Base-by-base conservation (phyloP, 2,797 vertebrate species). In the Myotis planiceps region DNA sequence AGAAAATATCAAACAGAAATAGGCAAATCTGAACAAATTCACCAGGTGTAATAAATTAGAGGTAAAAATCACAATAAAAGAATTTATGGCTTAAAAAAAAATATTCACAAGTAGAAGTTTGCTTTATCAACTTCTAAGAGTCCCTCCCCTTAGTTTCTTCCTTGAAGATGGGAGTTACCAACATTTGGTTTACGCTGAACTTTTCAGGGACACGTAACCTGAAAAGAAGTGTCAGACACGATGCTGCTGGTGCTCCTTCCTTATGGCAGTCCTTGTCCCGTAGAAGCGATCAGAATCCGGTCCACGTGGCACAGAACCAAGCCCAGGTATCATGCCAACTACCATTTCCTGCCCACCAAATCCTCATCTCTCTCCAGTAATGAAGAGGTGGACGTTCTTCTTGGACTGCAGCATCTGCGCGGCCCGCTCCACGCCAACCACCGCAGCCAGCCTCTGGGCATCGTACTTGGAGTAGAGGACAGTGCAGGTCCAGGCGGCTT, bases 401-500 rank as follows among this genome's bases (percentile, higher is more conserved):
- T 97, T 98, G 71, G 99, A 99, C 97, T 99, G 99, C 1, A 99
- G 98, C 99, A 99, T 99, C 96, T 99, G 99, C 58, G 99, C 99
- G 0, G 99, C 99, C 18, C 99, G 98, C 95, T 99, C 99, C 5
- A 98, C 98, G 12, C 99, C 99, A 0, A 99, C 98, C 97, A 99
- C 98, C 2, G 99, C 98, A 0, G 99, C 99, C 96, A 99, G 93
- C 55, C 98, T 99, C 97, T 99, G 99, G 60, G 98, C 99, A 13
- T 99, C 99, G 0, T 99, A 99, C 97, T 99, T 99, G 27, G 99
- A 99, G 98, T 99, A 99, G 42, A 99, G 99, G 79, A 98, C 99
- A 0, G 99, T 99, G 96, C 99, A 99, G 88, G 99, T 99, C 99
- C 99, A 99, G 32, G 99, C 98, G 65, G 99, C 99, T 81, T 99